Evolutionary conservation across 1,140 invertebrate species (phyloP).

Genomic region (Lethocerus indicus): DNA sequence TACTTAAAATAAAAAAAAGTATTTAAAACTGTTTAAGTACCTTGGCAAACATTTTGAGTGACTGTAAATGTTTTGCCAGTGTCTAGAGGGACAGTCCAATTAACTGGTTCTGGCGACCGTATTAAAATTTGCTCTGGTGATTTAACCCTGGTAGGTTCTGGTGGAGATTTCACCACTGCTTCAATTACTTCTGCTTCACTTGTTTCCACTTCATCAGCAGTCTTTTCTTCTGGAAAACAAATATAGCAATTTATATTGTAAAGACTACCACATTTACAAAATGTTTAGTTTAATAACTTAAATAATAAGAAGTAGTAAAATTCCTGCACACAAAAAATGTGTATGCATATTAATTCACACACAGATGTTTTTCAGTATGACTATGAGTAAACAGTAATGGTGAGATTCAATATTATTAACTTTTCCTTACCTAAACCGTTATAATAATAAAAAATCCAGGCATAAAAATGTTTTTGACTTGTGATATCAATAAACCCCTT

Average conservation of each 20-base stretch:
- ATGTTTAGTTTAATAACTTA: not conserved
- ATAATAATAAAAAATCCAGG: too few species aligned
- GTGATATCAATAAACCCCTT: too few species aligned
- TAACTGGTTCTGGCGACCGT: conserved; percentile 77
- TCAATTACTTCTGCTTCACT: conserved; percentile 25
- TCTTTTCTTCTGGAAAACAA: conserved; percentile 24
- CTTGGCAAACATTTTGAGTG: conserved; percentile 76
- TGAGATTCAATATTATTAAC: too few species aligned
- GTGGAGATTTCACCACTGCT: conserved; percentile 70
- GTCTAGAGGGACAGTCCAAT: conserved; percentile 85
- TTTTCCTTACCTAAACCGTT: too few species aligned
- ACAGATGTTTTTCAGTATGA: too few species aligned
- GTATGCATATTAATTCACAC: too few species aligned
- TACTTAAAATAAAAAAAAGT: too few species aligned
- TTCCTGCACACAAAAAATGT: too few species aligned
- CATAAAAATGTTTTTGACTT: too few species aligned
- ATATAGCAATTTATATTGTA: not conserved
- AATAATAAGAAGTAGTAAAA: too few species aligned
- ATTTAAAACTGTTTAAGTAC: too few species aligned
- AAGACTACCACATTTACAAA: not conserved
- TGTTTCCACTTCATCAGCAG: conserved; percentile 25
- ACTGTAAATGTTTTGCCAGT: conserved; percentile 84
- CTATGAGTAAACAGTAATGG: too few species aligned
- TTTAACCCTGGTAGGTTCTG: conserved; percentile 79
- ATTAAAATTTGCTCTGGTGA: conserved; percentile 83